Base-by-base conservation (phyloP, 2,797 vertebrate genomes). In the Cuniculus paca region DNA sequence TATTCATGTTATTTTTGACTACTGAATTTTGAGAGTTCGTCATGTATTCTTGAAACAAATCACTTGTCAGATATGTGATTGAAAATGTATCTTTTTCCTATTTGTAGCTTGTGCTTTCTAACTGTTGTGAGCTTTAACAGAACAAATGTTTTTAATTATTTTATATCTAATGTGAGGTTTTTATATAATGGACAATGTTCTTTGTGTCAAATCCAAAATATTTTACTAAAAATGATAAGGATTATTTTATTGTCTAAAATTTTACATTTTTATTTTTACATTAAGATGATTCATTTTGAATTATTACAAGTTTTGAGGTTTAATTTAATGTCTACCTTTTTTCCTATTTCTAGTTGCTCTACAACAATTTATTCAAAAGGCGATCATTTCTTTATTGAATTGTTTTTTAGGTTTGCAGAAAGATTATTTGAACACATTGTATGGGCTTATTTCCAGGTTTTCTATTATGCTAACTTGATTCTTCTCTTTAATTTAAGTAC, bases 71-170 rank as follows among this genome's bases (percentile, higher is more conserved):
- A 36, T 78, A 58, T 26, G 17, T 61, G 10, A 72, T 14, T 61
- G 79, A n/a, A 63, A 86, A 85, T 72, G 5, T 26, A 60, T 60
- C 83, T 74, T 81, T 22, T 75, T 84, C 31, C 58, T 31, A 54
- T 52, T 6, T 74, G 17, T 39, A 92, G 36, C 6, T 48, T 95
- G 26, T 54, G 3, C 61, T 84, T 65, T 68, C 72, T 91, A 9
- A 36, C 42, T 83, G 1, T 34, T 91, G 79, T 39, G 34, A 74
- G 16, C 39, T 56, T 82, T 83, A 74, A 34, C 10, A 77, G 16
- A 93, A 34, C n/a, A 78, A 42, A 60, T 39, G 16, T 58, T 61
- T 83, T 72, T 50, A 80, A 90, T 58, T 84, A 82, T 85, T 83
- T 54, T 63, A 78, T 5, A 39, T 65, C 2, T 28, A 83, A 80